Evolutionary conservation across 2,113 vertebrate species (phyloP), one percentile per base, ranked within the genome.

Genomic region (Pithys albifrons): DNA sequence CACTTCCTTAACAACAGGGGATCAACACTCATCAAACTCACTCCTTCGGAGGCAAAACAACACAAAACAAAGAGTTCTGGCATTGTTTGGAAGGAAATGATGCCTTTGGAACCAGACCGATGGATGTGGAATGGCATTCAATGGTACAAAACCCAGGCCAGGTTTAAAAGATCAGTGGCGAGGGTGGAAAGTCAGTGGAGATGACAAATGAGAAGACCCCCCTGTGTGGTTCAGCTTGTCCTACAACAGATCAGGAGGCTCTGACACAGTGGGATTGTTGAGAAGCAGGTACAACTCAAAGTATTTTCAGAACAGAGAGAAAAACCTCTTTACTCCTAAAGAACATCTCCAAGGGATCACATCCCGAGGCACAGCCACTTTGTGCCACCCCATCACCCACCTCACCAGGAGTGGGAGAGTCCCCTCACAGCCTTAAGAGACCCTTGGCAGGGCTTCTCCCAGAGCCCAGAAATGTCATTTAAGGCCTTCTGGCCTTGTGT

Each of bases 171-270:
- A 19, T 7, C 41, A 12, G 62, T 3, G 19, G 20, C 29, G 46
- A 75, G 18, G 41, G 22, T 35, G 51, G 39, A 33, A 70, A 83
- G 23, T 13, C 14, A 2, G 12, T 33, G 35, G 41, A 84, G 28
- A 39, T 9, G 57, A 75, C 23, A 58, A 41, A 73, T 0, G 2
- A 35, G 45, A 52, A 58, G 41, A 46, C 12, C 39, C 62, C 45
- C 5, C 31, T 31, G 14, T 6, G 13, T 19, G 45, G n/a, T 8
- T 85, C 19, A 19, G 31, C 17, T 57, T 43, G 43, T 54, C 51
- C 73, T 58, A 9, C 61, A 41, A 57, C 14, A 69, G 19, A 16
- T 3, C 0, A 0, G 25, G 37, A 22, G 10, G 2, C 4, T 4
- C 39, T 39, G n/a, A n/a, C 18, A 31, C 14, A 24, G 35, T 0